Evolutionary conservation across 2,113 vertebrate genomes (phyloP).

Genomic region (Tonatia bakeri): DNA sequence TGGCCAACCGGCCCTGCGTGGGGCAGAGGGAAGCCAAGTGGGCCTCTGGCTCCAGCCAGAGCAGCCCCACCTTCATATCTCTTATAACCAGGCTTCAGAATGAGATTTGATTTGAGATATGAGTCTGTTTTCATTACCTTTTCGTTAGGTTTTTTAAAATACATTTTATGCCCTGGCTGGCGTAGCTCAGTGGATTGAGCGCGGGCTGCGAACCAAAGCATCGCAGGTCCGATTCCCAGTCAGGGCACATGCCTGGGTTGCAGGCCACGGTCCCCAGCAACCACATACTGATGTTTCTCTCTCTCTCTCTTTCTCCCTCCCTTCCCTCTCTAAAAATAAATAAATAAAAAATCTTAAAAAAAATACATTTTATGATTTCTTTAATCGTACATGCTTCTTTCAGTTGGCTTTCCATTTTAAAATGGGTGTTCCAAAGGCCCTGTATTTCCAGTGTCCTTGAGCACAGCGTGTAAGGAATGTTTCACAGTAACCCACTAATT

Average conservation of each 20-base stretch:
- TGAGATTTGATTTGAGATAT: background rate
- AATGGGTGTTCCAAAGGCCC: background rate
- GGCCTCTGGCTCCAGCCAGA: background rate
- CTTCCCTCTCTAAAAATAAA: too few relatives aligned
- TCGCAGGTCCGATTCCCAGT: too few relatives aligned
- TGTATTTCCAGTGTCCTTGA: background rate
- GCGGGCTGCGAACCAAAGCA: too few relatives aligned
- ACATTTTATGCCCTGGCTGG: background rate
- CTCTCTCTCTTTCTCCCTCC: too few relatives aligned
- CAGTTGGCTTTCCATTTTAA: background rate
- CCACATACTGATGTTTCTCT: too few relatives aligned
- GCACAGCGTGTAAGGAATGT: background rate
- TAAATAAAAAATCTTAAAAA: too few relatives aligned
- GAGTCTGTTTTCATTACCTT: background rate
- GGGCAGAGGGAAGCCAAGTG: background rate
- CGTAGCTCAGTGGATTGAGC: too few relatives aligned
- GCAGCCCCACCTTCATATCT: background rate
- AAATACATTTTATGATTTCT: background rate
- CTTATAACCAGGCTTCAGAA: background rate
- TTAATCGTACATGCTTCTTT: background rate
- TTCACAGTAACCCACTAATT: background rate
- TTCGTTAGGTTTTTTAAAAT: background rate
- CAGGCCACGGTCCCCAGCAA: too few relatives aligned
- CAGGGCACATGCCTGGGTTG: too few relatives aligned
- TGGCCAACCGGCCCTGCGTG: background rate